Percentiles rank a stretch among this genome's conserved stretches.
Evolutionary conservation across 2,888 invertebrate species (phyloP).

Genomic region (Hemithea aestivaria): DNA sequence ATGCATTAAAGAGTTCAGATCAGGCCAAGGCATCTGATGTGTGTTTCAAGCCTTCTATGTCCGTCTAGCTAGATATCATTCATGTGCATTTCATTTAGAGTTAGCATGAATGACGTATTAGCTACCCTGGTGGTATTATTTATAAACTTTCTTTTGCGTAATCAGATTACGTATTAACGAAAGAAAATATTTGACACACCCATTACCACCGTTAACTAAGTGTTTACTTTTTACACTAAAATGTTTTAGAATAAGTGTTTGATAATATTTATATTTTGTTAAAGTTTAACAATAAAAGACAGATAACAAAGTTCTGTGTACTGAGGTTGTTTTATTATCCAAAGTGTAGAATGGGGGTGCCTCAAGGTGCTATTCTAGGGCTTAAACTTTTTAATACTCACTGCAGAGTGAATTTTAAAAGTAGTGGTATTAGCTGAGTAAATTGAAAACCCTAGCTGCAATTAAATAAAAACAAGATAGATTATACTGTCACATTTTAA

Average conservation of each 20-base stretch:
- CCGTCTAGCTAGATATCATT: conserved; percentile 49
- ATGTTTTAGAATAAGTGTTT: conserved; percentile 62
- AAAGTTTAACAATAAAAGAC: conserved; percentile 76
- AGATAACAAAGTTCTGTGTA: conserved; percentile 42
- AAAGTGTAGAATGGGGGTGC: not conserved
- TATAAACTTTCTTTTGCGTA: conserved; percentile 57
- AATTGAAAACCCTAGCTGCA: too few species aligned
- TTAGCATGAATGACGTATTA: conserved; percentile 57
- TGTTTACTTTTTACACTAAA: conserved; percentile 49
- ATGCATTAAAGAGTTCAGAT: too few species aligned
- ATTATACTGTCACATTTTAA: too few species aligned
- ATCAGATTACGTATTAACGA: conserved; percentile 57
- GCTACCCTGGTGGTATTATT: conserved; percentile 37
- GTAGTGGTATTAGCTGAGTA: too few species aligned
- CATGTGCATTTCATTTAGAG: conserved; percentile 43
- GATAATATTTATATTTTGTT: conserved; percentile 71
- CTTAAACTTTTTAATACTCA: too few species aligned
- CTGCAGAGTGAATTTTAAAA: too few species aligned
- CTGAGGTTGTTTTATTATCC: conserved; percentile 2
- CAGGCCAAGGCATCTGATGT: too few species aligned
- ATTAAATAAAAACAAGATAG: too few species aligned
- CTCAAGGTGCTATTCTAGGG: too few species aligned
- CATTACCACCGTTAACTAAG: conserved; percentile 50
- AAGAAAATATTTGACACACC: conserved; percentile 37
- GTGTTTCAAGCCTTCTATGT: not conserved